Percentiles rank a stretch among this genome's conserved stretches.
phyloP scores from a whole-genome alignment of 2,888 invertebrate genomes.

The Auanema freiburgensis region DNA sequence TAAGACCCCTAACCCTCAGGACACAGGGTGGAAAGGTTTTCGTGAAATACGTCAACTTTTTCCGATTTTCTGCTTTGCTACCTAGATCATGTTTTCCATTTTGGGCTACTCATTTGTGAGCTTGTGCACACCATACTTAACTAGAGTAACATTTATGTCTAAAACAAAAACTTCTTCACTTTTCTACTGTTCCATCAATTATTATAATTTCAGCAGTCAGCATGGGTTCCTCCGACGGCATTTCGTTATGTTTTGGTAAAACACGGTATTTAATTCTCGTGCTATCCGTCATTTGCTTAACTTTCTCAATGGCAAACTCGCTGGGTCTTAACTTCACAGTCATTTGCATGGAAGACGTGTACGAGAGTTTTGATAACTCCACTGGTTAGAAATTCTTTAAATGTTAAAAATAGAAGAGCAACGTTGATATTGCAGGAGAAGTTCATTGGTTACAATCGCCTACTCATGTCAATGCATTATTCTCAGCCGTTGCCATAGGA shows the following conservation, averaged over 20 bases:
- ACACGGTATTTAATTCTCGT: slow-evolving; percentile 15
- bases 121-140: no score
- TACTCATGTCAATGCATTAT: slow-evolving; percentile 29
- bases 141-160: no score
- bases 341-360: slow-evolving; percentile 40
- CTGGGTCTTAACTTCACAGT: slow-evolving; percentile 38
- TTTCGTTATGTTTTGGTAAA: slow-evolving; percentile 8
- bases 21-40: no score
- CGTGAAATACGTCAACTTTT: no score
- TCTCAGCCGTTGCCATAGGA: slow-evolving; percentile 38
- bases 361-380: slow-evolving; percentile 8
- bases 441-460: slow-evolving; percentile 38
- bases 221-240: slow-evolving; percentile 1
- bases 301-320: slow-evolving; percentile 26
- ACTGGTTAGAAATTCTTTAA: slow-evolving; percentile 5
- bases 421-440: background rate
- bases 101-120: no score
- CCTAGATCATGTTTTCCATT: no score
- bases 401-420: background rate
- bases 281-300: slow-evolving; percentile 21
- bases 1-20: no score
- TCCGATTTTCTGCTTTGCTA: no score
- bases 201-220: no score
- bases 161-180: no score
- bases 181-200: no score